Base-by-base conservation (phyloP, 2,888 invertebrate species). In the Tineola bisselliella region DNA sequence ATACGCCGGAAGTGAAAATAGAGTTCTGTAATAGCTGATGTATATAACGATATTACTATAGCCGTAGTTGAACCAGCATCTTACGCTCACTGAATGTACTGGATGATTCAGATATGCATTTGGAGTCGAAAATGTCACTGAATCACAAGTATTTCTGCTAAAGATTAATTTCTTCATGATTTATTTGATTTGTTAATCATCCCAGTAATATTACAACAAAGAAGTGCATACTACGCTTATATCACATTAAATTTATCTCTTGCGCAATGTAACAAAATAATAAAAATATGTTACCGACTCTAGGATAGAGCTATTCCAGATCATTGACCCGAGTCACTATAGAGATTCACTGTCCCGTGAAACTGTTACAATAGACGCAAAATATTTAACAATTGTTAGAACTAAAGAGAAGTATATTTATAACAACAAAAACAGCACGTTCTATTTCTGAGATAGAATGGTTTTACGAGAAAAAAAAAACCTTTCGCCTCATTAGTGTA, bases 291-390 rank as follows among this genome's bases (percentile, higher is more conserved):
- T 57, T 13, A 48, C 13, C 8, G 48, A 38, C 11, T 38, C 11
- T 38, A 54, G 59, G 61, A 64, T 61, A 52, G 59, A 59, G 43
- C 60, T 59, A 61, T 60, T 59, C 56, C 60, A 59, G 62, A 62
- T 59, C 64, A 63, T 62, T 62, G 57, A 61, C 61, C 61, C 61
- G 61, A 44, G 56, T 60, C 57, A 33, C 31, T 33, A 59, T 58
- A 33, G 43, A 44, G 58, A 63, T 62, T 62, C 64, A 64, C 64
- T 64, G 64, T 64, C 59, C 64, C 64, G 64, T 64, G 63, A 64
- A 64, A 58, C 58, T 58, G 48, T 48, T 48, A 58, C 58, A 58
- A 58, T 58, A 33, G 58, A 8, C 33, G 15, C 33, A 58, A 13
- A 56, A 54, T 54, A 54, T 54, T 25, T 10, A 25, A 54, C 54